Evolutionary conservation across 2,113 vertebrate species (phyloP), one percentile per base, ranked within the genome.

Genomic region (Halcyon malimbica): DNA sequence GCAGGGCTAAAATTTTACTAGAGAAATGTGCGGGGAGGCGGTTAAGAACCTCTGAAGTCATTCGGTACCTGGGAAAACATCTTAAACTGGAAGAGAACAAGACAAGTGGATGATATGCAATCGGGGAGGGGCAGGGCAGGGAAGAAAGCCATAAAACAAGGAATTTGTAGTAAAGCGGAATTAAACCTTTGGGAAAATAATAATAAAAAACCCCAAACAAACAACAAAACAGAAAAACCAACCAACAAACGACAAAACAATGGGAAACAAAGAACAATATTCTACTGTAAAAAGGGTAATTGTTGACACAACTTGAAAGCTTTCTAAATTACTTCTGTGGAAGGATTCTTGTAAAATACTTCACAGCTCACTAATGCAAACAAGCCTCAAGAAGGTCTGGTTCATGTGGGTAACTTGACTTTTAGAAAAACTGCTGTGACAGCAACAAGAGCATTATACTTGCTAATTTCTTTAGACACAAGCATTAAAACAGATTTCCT

Each of bases 31-130:
- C 1, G 10, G 8, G 26, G 33, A 84, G 12, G 9, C 2, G 1
- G 70, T 76, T 83, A 90, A 82, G 53, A 94, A 73, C 41, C 67
- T 93, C 84, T 50, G 84, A 88, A 86, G 59, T 80, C 85, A 88
- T 31, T 14, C 0, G 10, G 12, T 44, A 92, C 88, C 90, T 95
- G 71, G 63, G 68, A 90, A 95, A 92, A 88, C 9, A 68, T 92
- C 53, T 87, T 88, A 46, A 83, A 90, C 24, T 88, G 63, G 20
- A 95, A 93, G 37, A 95, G 50, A 95, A 71, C 20, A 90, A 85
- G 37, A 80, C 69, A 88, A 88, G 69, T 0, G 0, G 50, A 77
- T 77, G 14, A 93, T 23, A 59, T 1, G 35, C 50, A 91, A 28
- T 59, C 42, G 71, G 4, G 9, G 15, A 51, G 50, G 50, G 13